Evolutionary conservation across 2,113 vertebrate genomes (phyloP).

Genomic region (Trematomus loennbergii): DNA sequence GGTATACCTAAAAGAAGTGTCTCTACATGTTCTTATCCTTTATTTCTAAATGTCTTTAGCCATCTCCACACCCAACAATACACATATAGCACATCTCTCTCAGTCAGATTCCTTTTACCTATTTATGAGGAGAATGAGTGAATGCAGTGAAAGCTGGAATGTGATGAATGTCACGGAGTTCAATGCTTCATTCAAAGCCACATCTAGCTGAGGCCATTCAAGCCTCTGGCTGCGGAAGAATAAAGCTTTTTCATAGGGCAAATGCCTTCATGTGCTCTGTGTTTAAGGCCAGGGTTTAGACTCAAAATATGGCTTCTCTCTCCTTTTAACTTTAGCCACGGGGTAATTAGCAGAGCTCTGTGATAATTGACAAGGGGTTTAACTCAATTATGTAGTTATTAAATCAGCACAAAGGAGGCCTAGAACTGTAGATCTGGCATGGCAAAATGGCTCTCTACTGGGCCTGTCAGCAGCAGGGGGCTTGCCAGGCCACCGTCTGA

Average conservation of each 20-base stretch:
- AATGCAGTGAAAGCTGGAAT: slow-evolving; percentile 40
- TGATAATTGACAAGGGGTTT: slow-evolving; percentile 74
- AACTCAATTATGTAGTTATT: slow-evolving; percentile 78
- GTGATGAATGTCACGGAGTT: slow-evolving; percentile 43
- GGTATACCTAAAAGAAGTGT: slow-evolving; percentile 79
- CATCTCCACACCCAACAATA: neutral
- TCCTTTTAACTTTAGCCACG: slow-evolving; percentile 52
- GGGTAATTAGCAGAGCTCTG: slow-evolving; percentile 74
- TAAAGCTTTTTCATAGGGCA: slow-evolving; percentile 12
- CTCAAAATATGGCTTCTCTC: slow-evolving; percentile 48
- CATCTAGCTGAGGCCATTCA: slow-evolving; percentile 41
- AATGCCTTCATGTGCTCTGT: slow-evolving; percentile 43
- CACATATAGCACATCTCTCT: neutral
- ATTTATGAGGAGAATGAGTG: slow-evolving; percentile 22
- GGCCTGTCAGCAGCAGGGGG: slow-evolving; percentile 58
- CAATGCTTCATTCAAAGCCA: slow-evolving; percentile 44
- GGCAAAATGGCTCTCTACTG: slow-evolving; percentile 36
- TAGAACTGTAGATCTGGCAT: slow-evolving; percentile 62
- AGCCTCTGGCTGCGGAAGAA: slow-evolving; percentile 3
- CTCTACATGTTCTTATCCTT: neutral
- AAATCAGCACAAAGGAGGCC: slow-evolving; percentile 75
- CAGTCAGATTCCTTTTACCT: slow-evolving; percentile 3
- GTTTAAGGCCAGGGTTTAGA: slow-evolving; percentile 51
- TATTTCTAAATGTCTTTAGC: neutral
- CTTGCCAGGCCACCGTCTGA: slow-evolving; percentile 59